Base-by-base conservation (phyloP, 2,113 vertebrate species). In the Brachyhypopomus gauderio region DNA sequence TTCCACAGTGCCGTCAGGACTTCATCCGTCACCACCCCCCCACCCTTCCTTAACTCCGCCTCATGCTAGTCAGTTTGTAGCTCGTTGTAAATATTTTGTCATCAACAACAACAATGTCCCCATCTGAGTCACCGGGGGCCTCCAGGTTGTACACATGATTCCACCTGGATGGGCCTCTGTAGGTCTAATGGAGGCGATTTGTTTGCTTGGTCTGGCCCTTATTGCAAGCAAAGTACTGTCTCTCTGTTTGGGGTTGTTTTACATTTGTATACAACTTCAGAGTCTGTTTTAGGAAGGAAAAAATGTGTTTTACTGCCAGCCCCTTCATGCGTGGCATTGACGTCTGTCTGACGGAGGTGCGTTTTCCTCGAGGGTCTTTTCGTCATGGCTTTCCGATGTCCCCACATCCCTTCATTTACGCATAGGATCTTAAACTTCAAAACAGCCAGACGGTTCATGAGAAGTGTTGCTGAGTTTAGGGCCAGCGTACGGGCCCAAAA, bases 71-170 rank as follows among this genome's bases (percentile, higher is more conserved):
- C 67, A n/a, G 76, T 82, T 71, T 38, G 60, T 36, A 48, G 52
- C 62, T 34, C 19, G 23, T 2, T 36, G 22, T 75, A 45, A 25
- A 45, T 78, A 14, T 71, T 82, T 82, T 64, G 79, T 80, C 30
- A 30, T 80, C 30, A 30, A 30, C 70, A 78, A 80, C 62, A 81
- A 25, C 45, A 56, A 45, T 69, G 14, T 81, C 60, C 67, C 74
- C 72, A 27, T 17, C 41, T 72, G 71, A 52, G 38, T 63, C 75
- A 71, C 59, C 38, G 25, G 17, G 34, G 20, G 66, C 52, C 17
- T 34, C 38, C 7, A 17, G 9, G 2, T 69, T 69, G 34, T 38
- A 45, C 25, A 17, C 38, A 70, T 19, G 23, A 3, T 23, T 64
- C 23, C 72, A 45, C 52, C 38, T 73, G 22, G 34, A n/a, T 70